A percentile compares a stretch with the other conserved stretches of the same genome.
phyloP scores from a whole-genome alignment of 2,797 vertebrate genomes.

The Lemur catta region DNA sequence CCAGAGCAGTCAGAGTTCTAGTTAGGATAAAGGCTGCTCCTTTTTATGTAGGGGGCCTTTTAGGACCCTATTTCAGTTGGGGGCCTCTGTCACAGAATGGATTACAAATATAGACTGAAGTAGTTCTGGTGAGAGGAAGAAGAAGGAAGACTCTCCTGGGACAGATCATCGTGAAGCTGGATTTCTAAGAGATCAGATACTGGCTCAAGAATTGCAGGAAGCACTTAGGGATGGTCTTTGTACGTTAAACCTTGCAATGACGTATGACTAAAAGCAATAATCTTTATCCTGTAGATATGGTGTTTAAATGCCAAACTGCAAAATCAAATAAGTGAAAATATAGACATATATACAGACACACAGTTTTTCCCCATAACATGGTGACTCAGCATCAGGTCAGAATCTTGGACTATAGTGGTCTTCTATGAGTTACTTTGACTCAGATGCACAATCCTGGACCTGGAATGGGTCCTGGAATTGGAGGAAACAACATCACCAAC shows the following conservation, averaged over 20 bases:
- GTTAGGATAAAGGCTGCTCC: background rate
- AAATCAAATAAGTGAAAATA: constrained; percentile 20
- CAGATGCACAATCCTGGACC: background rate
- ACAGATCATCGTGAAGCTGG: background rate
- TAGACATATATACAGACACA: background rate
- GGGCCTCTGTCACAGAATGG: background rate
- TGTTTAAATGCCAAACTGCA: background rate
- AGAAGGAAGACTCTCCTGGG: background rate
- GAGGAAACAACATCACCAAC: background rate
- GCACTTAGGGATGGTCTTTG: background rate
- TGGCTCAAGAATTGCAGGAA: background rate
- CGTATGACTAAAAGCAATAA: background rate
- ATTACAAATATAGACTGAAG: background rate
- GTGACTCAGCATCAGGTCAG: background rate
- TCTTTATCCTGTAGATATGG: background rate
- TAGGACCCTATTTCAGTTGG: background rate
- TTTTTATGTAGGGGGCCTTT: background rate
- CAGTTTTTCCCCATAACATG: background rate
- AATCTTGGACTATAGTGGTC: background rate
- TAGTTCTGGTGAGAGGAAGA: background rate
- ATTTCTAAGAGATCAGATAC: background rate
- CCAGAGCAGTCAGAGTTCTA: background rate
- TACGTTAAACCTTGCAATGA: background rate
- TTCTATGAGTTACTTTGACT: background rate
- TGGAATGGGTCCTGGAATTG: background rate